phyloP scores from a whole-genome alignment of 2,113 vertebrate genomes.

The Candoia aspera region DNA sequence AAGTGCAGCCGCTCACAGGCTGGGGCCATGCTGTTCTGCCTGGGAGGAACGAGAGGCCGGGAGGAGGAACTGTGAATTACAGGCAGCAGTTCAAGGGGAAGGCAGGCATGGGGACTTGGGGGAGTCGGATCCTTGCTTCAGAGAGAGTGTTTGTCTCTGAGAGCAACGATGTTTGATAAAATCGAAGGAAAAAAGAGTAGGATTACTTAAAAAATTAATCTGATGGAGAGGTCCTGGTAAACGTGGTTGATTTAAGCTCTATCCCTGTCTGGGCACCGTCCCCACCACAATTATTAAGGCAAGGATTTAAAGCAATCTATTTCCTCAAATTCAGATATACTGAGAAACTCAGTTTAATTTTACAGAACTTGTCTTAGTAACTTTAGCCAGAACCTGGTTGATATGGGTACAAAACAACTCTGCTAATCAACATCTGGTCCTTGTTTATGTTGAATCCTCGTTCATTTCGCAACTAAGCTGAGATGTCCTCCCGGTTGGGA shows the following conservation, averaged over 20 bases:
- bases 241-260: not conserved
- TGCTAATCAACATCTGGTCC: not conserved
- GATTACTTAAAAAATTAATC: not conserved
- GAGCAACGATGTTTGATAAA: not conserved
- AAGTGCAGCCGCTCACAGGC: slow-evolving; percentile 61
- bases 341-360: not conserved
- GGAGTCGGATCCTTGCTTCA: not conserved
- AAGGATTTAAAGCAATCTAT: not conserved
- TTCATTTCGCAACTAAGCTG: not conserved
- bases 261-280: not conserved
- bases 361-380: not conserved
- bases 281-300: not conserved
- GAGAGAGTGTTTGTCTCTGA: too few relatives aligned
- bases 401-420: not conserved
- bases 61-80: not conserved
- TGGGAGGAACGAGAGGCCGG: not conserved
- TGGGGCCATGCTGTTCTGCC: slow-evolving; percentile 32
- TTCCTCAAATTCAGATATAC: not conserved
- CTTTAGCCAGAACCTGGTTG: not conserved
- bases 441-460: not conserved
- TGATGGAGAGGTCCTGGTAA: not conserved
- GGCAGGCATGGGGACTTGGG: too few relatives aligned
- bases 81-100: not conserved
- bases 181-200: not conserved
- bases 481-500: not conserved